Evolutionary conservation across 2,797 vertebrate species (phyloP), one percentile per base, ranked within the genome.

Genomic region (Acropternis orthonyx): DNA sequence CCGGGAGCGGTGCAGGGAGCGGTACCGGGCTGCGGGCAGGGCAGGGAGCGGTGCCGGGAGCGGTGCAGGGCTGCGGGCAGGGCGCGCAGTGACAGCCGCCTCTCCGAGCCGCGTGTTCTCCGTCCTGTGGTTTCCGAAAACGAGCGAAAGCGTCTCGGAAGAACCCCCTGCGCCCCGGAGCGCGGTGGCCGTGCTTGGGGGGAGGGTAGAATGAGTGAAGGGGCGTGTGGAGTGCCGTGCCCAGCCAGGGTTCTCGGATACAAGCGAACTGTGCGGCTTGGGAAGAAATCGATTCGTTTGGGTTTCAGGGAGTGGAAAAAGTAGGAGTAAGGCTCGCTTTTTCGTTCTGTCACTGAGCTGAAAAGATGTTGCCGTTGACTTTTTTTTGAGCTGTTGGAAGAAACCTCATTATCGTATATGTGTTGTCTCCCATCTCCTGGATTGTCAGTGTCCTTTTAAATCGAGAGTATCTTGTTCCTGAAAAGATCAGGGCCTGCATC

Each of bases 191-290:
- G 0, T 44, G 21, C 44, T 8, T n/a, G 16, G 8, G 21, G n/a
- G 15, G 12, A 36, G 28, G 12, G 26, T 24, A 4, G 3, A 37
- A 18, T 5, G 14, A 13, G 4, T 9, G 0, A 1, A 4, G 32
- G 12, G 16, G 18, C 1, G 12, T 18, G 68, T 6, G 67, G 27
- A 1, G 14, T 55, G 67, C 6, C 34, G 2, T 5, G 48, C 16
- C 0, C 10, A 4, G 32, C 7, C 59, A 0, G 3, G 4, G 58
- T 3, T 51, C 56, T 39, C 18, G 0, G 16, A 0, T 4, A 1
- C 8, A 2, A n/a, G 6, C 3, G 8, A 22, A 12, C 32, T 2
- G 72, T 41, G 37, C 44, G 2, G 36, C 18, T 5, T 7, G 41
- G 15, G 34, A 36, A 51, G 46, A 26, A 41, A 36, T 4, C 4